These are phyloP conservation scores for Pygathrix nemaeus DNA, from an alignment of 2,113 vertebrate species.

Conservation along the genomic window DNA sequence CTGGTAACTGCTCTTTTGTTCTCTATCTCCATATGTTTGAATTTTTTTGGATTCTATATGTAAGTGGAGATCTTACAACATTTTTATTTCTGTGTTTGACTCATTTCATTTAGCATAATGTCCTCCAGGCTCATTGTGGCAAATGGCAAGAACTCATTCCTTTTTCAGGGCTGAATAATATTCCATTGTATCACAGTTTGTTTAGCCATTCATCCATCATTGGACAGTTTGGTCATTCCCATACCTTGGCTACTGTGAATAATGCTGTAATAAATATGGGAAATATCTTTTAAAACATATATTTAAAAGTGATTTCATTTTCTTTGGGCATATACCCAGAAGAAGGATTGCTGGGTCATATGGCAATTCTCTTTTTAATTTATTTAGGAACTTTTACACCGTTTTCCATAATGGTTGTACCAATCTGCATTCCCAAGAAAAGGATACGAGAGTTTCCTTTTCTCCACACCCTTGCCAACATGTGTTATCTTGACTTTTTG, in stretches of 20 bases:
- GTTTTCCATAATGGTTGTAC: not conserved
- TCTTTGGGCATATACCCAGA: too few species aligned
- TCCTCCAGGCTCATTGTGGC: too few species aligned
- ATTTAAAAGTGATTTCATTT: not conserved
- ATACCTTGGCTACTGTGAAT: not conserved
- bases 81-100: too few species aligned
- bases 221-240: not conserved
- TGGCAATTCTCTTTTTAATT: not conserved
- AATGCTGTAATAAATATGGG: too few species aligned
- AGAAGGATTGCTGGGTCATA: not conserved
- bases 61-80: too few species aligned
- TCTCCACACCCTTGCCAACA: not conserved
- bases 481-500: not conserved
- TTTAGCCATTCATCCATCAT: not conserved
- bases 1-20: not conserved
- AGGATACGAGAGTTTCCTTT: not conserved
- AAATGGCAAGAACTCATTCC: too few species aligned
- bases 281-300: too few species aligned
- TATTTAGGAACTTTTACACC: not conserved
- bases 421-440: not conserved
- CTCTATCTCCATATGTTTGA: not conserved
- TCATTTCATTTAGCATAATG: too few species aligned
- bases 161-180: too few species aligned
- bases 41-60: too few species aligned
- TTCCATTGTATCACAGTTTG: too few species aligned